Percentiles rank a stretch among this genome's conserved stretches.
These are phyloP conservation scores for Archocentrus centrarchus DNA, from an alignment of 2,113 vertebrate genomes.

Conservation along the genomic window DNA sequence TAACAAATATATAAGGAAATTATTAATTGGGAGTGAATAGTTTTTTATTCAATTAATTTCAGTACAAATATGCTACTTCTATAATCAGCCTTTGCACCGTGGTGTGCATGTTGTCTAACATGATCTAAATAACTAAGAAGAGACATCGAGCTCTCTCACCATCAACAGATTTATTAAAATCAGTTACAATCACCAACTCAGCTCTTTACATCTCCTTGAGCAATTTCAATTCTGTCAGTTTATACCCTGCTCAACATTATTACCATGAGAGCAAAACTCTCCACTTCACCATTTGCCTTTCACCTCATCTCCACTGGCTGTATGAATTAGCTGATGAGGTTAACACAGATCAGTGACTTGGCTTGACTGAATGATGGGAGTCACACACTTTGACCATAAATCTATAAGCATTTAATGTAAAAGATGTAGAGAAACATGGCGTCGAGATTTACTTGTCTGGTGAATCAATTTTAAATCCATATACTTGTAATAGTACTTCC, in stretches of 20 bases:
- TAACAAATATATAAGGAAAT: background rate
- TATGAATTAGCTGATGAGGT: constrained; percentile 40
- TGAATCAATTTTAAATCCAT: background rate
- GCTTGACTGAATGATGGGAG: constrained; percentile 11
- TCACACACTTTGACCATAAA: constrained; percentile 14
- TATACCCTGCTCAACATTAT: background rate
- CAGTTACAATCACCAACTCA: background rate
- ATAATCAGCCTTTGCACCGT: background rate
- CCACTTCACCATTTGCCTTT: constrained; percentile 10
- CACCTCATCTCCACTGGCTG: constrained; percentile 1
- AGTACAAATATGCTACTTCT: background rate
- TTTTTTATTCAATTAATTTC: background rate
- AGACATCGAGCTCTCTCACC: constrained; percentile 1
- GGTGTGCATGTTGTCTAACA: background rate
- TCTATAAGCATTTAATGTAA: constrained; percentile 8
- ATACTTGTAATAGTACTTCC: background rate
- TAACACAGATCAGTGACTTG: constrained; percentile 32
- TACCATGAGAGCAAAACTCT: background rate
- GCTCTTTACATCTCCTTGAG: background rate
- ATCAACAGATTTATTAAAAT: background rate
- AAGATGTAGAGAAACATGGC: background rate
- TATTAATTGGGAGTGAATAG: background rate
- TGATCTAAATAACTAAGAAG: background rate
- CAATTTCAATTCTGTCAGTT: constrained; percentile 12
- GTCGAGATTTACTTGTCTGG: background rate